Conservation (phyloP, 2,797 vertebrate genomes). For the Lepus oiostolus region DNA sequence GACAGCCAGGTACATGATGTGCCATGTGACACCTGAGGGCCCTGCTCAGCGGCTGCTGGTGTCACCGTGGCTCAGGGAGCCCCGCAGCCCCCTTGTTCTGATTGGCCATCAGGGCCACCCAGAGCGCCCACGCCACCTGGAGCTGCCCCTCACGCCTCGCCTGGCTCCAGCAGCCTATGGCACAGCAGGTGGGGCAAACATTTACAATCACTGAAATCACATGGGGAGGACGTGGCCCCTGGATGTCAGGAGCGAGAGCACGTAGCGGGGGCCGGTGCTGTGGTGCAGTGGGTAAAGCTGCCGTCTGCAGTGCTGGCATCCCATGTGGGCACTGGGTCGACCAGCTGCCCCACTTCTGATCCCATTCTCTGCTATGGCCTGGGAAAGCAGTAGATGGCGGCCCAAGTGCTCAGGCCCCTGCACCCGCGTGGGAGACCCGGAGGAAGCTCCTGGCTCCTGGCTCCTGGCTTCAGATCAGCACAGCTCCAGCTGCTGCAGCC, state of each 20-base stretch:
- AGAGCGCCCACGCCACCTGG: fast-evolving
- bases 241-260: background rate
- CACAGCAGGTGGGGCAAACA: background rate
- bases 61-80: background rate
- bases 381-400: too few species aligned
- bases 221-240: background rate
- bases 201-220: background rate
- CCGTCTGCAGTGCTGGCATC: too few species aligned
- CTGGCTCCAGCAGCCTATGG: fast-evolving
- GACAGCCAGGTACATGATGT: too few species aligned
- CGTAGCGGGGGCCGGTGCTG: background rate
- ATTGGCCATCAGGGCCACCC: background rate
- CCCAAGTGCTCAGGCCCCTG: too few species aligned
- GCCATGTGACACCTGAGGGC: fast-evolving
- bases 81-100: background rate
- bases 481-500: too few species aligned
- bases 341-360: too few species aligned
- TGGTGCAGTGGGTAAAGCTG: too few species aligned
- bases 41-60: background rate
- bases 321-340: too few species aligned
- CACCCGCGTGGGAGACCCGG: too few species aligned
- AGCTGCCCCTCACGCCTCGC: background rate
- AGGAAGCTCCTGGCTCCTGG: too few species aligned
- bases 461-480: too few species aligned
- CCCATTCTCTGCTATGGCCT: too few species aligned